Evolutionary conservation across 2,888 invertebrate genomes (phyloP).

Genomic region (Esperia sulphurella): DNA sequence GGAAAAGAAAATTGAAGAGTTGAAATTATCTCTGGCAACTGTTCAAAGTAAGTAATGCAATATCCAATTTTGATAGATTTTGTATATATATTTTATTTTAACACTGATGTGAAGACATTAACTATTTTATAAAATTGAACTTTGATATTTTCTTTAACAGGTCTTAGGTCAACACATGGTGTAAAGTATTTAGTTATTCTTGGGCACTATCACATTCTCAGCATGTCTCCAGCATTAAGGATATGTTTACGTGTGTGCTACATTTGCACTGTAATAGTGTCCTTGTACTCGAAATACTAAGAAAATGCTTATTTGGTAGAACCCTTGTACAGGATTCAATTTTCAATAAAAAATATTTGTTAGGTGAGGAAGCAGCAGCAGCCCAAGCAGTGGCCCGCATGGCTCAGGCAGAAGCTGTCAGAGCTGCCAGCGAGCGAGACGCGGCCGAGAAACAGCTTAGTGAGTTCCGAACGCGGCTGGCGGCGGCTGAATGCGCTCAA

Average conservation of each 20-base stretch:
- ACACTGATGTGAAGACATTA: background rate
- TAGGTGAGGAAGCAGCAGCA: slow-evolving; percentile 66
- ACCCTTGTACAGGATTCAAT: too few species aligned
- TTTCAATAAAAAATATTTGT: background rate
- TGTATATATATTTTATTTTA: background rate
- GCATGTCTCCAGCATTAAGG: too few species aligned
- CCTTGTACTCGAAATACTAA: too few species aligned
- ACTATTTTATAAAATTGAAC: too few species aligned
- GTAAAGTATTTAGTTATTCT: too few species aligned
- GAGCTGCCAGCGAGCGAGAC: slow-evolving; percentile 48
- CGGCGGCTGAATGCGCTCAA: slow-evolving; percentile 62
- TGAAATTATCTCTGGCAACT: slow-evolving; percentile 74
- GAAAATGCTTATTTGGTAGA: too few species aligned
- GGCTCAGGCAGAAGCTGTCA: slow-evolving; percentile 63
- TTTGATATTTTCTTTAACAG: too few species aligned
- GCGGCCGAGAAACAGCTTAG: slow-evolving; percentile 44
- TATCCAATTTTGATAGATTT: background rate
- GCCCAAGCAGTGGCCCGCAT: slow-evolving; percentile 66
- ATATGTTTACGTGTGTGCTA: too few species aligned
- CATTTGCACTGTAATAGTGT: too few species aligned
- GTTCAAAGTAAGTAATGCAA: slow-evolving; percentile 81
- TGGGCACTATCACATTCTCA: too few species aligned
- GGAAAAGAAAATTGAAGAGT: slow-evolving; percentile 81
- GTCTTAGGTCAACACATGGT: too few species aligned
- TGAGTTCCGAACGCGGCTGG: slow-evolving; percentile 46